Conservation (phyloP, 2,113 vertebrate genomes). For the Empidonax alnorum region DNA sequence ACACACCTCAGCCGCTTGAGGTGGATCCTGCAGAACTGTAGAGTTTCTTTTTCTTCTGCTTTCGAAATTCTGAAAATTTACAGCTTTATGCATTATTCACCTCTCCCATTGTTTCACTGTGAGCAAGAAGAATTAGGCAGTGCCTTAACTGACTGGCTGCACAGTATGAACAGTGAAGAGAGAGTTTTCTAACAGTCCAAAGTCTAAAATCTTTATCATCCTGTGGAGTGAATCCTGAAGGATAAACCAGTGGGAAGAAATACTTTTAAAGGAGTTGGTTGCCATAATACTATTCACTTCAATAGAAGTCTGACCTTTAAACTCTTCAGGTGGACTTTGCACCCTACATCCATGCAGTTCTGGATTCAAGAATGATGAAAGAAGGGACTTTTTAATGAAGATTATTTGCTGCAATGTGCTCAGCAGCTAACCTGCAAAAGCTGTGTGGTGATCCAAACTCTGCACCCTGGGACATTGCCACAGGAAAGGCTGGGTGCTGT, state of each 20-base stretch:
- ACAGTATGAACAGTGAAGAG: not conserved
- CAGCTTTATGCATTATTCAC: conserved; percentile 22
- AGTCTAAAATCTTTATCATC: conserved; percentile 7
- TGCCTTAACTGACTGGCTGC: not conserved
- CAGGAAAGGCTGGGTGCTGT: not conserved
- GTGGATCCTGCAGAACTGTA: not conserved
- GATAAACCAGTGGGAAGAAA: conserved; percentile 15
- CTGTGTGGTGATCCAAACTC: not conserved
- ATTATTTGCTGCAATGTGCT: not conserved
- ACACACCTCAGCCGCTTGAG: not conserved
- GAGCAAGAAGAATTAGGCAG: not conserved
- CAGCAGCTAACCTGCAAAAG: not conserved
- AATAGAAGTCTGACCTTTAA: not conserved
- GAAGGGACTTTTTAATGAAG: not conserved
- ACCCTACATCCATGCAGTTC: not conserved
- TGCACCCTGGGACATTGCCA: not conserved
- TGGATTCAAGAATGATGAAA: not conserved
- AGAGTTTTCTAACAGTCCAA: not conserved
- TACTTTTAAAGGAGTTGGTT: not conserved
- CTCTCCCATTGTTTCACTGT: not conserved
- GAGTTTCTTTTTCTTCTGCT: not conserved
- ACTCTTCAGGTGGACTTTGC: not conserved
- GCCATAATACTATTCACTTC: not conserved
- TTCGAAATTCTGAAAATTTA: not conserved
- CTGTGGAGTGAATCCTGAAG: conserved; percentile 8